Evolutionary conservation across 2,888 invertebrate genomes (phyloP), one percentile per base, ranked within the genome.

Genomic region (Rhorus exstirpatorius): DNA sequence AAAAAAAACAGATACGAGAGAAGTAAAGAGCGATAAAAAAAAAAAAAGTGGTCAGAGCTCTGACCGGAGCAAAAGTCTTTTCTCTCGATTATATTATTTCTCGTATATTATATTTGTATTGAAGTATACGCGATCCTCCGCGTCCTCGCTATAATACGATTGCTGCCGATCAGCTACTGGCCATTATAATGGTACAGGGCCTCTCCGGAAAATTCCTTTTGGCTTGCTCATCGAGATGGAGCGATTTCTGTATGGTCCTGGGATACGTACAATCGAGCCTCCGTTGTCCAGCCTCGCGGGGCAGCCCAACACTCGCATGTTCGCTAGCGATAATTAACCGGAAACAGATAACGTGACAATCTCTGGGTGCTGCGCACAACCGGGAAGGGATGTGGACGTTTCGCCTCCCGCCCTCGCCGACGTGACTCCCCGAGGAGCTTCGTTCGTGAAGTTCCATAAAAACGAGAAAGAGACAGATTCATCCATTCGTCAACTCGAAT

Each of bases 331-430:
- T 90, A 91, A 90, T 81, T 55, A 88, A 87, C 86, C 90, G 92
- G 92, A 92, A 91, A 85, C 87, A 88, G 92, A 93, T 93, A 92
- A 85, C 81, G 82, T 84, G 49, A 86, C 88, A 91, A 91, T 91
- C 91, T 84, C 89, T 83, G 83, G 85, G n/a, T n/a, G n/a, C n/a
- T 80, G 84, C 86, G 85, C 82, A 87, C 78, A 86, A 87, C 84
- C 91, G 93, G 92, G 76, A 91, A 92, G 79, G 79, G 82, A 82
- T 82, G 82, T 71, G 78, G 35, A 75, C 75, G 53, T 61, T 70
- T 65, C 75, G 88, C 88, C 86, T 87, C 86, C 88, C 87, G 87
- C 88, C 90, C 87, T 91, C 91, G 90, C 89, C 89, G 86, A 88
- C 88, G 77, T 85, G 74, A 67, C 74, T n/a, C n/a, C 31, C 24